Base-by-base conservation (phyloP, 2,888 invertebrate genomes). In the Campoplex capitator region DNA sequence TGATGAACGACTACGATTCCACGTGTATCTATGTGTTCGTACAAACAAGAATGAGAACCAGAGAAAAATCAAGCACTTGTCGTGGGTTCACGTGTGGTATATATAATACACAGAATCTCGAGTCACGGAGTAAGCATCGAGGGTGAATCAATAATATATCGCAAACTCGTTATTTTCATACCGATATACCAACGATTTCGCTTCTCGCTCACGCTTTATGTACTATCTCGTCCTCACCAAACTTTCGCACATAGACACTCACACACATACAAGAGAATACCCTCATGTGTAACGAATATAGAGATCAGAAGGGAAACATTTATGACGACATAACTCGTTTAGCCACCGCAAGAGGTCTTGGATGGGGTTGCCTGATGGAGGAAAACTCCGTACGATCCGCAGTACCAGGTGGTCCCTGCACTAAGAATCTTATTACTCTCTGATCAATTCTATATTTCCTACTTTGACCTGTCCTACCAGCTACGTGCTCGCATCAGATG, bases 291-390 rank as follows among this genome's bases (percentile, higher is more conserved):
- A 74, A 79, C 82, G 84, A 79, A 83, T 79, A 84, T 80, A 78
- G 88, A 86, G 88, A 89, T 89, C 89, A 78, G 85, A 84, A 68
- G 88, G 88, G 88, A 90, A 91, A 90, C 90, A 90, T 91, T 91
- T 91, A 91, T 90, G 90, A 89, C 88, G 88, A 77, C 89, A 89
- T 91, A 91, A 91, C 90, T 91, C 90, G 90, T 88, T 91, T 91
- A 90, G 87, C 71, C 79, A 71, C 86, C 42, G 75, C 68, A 79
- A 81, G 45, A 84, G 70, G 51, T 84, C 70, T 82, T 73, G 80
- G 82, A 83, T 71, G 70, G 42, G 78, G 65, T 56, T 65, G 70
- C 77, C 73, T 78, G 65, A 65, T 58, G 82, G 79, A 78, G 67
- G 75, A 62, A 84, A 58, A 70, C 73, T 28, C 45, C 70, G 28